Evolutionary conservation across 2,113 vertebrate species (phyloP), one percentile per base, ranked within the genome.

Genomic region (Melanocharis versteri): DNA sequence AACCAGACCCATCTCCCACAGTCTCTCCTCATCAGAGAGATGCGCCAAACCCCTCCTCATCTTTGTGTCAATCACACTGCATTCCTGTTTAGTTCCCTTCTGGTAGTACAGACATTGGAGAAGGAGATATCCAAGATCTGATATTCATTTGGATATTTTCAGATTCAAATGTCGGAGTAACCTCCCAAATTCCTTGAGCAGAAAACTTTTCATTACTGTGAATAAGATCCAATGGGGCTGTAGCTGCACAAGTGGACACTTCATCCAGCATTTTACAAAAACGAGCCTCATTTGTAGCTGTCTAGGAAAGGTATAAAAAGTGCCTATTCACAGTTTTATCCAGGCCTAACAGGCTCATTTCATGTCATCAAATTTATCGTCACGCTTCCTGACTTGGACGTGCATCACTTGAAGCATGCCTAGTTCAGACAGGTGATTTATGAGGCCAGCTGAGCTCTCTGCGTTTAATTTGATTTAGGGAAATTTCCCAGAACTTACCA

Each of bases 401-500:
- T 53, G 42, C 47, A 51, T 47, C 83, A 70, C 44, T 65, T 70
- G 79, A 47, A 89, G 39, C 56, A 12, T 35, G 57, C 60, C 39
- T 87, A 2, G 5, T 89, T 94, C 53, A 76, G 45, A 18, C 27
- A n/a, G 54, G 47, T 90, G 93, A 93, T 94, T 87, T 93, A 95
- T 90, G 64, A 92, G 60, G 39, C 64, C 81, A 30, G 53, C 37
- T 82, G 51, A 70, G 69, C 60, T 89, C 68, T 27, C 69, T 4
- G 30, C 40, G 0, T 77, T 94, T 92, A 95, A 92, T 90, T 89
- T 89, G 71, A 92, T 92, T 90, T 69, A 83, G 54, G 68, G 51
- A 91, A 91, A 84, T 89, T 95, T 94, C 89, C 76, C 87, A 95
- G 89, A 92, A 88, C 50, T 76, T 95, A 86, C 62, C 37, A 33